Conservation (phyloP, 1,140 invertebrate genomes). For the Helicorthomorpha holstii region DNA sequence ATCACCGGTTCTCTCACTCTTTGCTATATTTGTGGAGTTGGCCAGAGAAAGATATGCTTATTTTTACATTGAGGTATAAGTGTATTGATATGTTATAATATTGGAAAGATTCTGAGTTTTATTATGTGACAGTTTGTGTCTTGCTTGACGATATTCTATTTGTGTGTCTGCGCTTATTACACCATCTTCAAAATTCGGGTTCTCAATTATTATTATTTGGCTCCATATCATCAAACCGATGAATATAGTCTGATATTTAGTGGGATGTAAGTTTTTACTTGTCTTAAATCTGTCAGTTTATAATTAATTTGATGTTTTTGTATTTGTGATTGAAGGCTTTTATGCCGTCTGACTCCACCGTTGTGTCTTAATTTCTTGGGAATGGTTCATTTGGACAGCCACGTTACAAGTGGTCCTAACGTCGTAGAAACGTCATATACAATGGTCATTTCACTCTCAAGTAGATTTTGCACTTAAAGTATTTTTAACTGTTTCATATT, state of each 20-base stretch:
- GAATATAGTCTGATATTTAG: constrained; percentile 98
- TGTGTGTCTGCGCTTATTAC: constrained; percentile 94
- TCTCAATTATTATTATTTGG: constrained; percentile 92
- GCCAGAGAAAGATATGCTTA: constrained; percentile 75
- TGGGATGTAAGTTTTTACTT: constrained; percentile 45
- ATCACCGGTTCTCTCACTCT: constrained; percentile 76
- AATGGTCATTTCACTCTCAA: too few relatives aligned
- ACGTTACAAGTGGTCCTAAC: constrained; percentile 61
- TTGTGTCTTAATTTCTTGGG: constrained; percentile 97
- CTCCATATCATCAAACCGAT: constrained; percentile 93
- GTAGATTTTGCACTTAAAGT: too few relatives aligned
- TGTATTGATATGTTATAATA: too few relatives aligned
- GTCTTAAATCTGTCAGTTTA: background rate
- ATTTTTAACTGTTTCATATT: too few relatives aligned
- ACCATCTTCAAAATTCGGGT: constrained; percentile 92
- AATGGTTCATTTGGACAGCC: constrained; percentile 94
- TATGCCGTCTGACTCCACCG: constrained; percentile 91
- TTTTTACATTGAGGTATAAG: constrained; percentile 74
- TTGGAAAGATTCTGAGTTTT: too few relatives aligned
- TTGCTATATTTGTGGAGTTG: constrained; percentile 76
- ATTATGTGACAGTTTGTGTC: constrained; percentile 78
- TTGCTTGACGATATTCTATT: constrained; percentile 74
- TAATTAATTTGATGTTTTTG: background rate
- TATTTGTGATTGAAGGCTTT: constrained; percentile 48
- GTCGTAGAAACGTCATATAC: constrained; percentile 75